These are phyloP conservation scores for Acrossocheilus fasciatus DNA, from an alignment of 2,797 vertebrate species.

Conservation along the genomic window DNA sequence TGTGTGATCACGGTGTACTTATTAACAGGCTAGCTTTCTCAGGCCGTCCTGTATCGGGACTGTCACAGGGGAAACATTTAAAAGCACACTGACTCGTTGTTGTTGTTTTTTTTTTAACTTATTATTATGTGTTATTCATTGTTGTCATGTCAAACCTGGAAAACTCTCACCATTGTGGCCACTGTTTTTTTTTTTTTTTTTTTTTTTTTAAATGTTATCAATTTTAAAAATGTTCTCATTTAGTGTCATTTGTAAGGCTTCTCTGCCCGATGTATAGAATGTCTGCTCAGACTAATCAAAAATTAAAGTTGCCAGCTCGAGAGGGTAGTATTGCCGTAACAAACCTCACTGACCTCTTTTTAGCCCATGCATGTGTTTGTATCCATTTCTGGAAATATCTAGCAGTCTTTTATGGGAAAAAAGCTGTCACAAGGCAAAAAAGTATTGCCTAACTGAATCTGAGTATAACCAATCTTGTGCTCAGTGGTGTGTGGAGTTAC, in stretches of 20 bases:
- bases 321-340: constrained; percentile 62
- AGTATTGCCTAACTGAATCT: not conserved
- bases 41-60: not conserved
- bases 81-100: not conserved
- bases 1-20: constrained; percentile 23
- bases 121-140: not conserved
- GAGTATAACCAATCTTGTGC: constrained; percentile 30
- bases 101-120: not conserved
- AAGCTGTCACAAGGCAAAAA: constrained; percentile 4
- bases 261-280: constrained; percentile 68
- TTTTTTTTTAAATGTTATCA: not conserved
- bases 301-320: constrained; percentile 69
- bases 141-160: not conserved
- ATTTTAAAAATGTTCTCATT: not conserved
- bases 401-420: constrained; percentile 12
- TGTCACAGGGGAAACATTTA: not conserved
- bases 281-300: constrained; percentile 72
- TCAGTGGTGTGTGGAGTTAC: not conserved
- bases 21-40: constrained; percentile 20
- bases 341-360: constrained; percentile 65
- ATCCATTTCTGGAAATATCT: not conserved
- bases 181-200: not conserved
- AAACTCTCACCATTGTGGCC: not conserved
- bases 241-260: not conserved
- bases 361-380: constrained; percentile 37